phyloP scores from a whole-genome alignment of 2,113 vertebrate genomes.

The Geococcyx californianus region DNA sequence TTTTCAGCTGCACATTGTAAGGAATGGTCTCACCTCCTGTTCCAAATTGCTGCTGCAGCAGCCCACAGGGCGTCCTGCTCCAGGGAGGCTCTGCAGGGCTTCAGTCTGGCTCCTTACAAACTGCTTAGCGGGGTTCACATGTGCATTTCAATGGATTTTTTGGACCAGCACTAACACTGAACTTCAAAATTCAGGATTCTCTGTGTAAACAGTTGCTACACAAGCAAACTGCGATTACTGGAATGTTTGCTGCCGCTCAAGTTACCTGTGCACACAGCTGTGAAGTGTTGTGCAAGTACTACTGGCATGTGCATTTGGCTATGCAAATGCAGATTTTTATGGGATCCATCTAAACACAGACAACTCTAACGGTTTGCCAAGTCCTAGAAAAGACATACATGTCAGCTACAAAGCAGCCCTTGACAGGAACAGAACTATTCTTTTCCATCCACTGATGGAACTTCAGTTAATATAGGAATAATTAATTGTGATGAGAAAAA shows the following conservation, averaged over 20 bases:
- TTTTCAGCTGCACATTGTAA: not conserved
- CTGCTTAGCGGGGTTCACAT: not conserved
- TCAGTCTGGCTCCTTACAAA: not conserved
- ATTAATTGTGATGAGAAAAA: not conserved
- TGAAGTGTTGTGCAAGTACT: not conserved
- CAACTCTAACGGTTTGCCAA: not conserved
- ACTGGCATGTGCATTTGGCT: not conserved
- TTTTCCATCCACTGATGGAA: not conserved
- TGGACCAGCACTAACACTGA: not conserved
- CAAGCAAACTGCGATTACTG: fast-evolving
- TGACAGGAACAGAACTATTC: not conserved
- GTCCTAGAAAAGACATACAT: not conserved
- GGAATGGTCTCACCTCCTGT: not conserved
- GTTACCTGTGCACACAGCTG: not conserved
- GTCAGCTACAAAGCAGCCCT: not conserved
- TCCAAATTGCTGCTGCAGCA: not conserved
- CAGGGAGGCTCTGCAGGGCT: not conserved
- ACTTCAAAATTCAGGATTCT: not conserved
- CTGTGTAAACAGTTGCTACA: fast-evolving
- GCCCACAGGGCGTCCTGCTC: fast-evolving
- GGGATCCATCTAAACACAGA: not conserved
- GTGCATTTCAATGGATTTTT: not conserved
- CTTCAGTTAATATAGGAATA: not conserved
- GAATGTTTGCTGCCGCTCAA: not conserved
- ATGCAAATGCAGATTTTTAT: not conserved